A percentile compares a stretch with the other conserved stretches of the same genome.
Conservation (phyloP, 2,113 vertebrate genomes). For the Sylvia atricapilla region DNA sequence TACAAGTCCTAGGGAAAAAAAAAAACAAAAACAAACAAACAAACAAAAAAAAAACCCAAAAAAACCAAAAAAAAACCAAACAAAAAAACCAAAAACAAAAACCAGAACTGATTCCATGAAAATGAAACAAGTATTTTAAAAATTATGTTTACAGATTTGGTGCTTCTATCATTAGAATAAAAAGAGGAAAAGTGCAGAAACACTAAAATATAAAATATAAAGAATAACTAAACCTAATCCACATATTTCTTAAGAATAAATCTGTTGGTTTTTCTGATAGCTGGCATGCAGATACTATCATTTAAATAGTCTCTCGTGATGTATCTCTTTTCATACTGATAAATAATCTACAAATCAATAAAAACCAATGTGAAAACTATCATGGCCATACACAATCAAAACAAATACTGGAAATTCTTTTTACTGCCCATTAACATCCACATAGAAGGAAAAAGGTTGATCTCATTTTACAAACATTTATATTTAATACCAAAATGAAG, state of each 20-base stretch:
- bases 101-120: not conserved
- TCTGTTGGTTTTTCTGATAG: not conserved
- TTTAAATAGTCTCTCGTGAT: not conserved
- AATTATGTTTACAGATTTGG: not conserved
- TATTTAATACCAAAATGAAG: not conserved
- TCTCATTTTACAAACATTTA: not conserved
- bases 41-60: no score
- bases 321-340: not conserved
- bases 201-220: not conserved
- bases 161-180: not conserved
- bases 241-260: not conserved
- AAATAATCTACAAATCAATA: not conserved
- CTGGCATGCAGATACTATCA: not conserved
- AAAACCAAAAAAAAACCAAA: no score
- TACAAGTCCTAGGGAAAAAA: not conserved
- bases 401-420: not conserved
- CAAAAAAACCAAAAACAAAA: no score
- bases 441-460: not conserved
- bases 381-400: not conserved
- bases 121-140: not conserved
- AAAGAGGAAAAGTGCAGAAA: not conserved
- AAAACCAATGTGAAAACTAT: not conserved
- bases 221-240: not conserved
- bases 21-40: no score
- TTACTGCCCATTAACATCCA: not conserved